Evolutionary conservation across 1,140 invertebrate genomes (phyloP).

Genomic region (Samia ricini): DNA sequence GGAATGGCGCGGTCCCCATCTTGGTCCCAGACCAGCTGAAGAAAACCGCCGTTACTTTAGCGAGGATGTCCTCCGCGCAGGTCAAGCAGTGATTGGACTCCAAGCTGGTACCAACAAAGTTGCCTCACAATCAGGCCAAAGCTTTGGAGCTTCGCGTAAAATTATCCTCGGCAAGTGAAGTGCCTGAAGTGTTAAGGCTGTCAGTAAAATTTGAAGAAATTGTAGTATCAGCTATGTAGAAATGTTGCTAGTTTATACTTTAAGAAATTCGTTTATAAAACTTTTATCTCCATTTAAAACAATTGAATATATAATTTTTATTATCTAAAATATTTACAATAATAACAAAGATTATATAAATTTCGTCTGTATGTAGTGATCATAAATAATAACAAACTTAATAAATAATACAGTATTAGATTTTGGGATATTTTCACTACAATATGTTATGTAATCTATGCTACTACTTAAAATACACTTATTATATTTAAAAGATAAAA

Average conservation of each 20-base stretch:
- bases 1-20: slow-evolving; percentile 90
- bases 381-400: background rate
- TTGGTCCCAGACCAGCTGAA: slow-evolving; percentile 91
- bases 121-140: slow-evolving; percentile 92
- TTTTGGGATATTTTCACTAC: background rate
- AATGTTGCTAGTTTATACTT: background rate
- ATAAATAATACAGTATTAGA: background rate
- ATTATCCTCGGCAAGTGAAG: slow-evolving; percentile 89
- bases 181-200: slow-evolving; percentile 20
- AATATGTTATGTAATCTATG: background rate
- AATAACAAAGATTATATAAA: background rate
- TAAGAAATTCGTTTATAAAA: background rate
- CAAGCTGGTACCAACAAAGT: slow-evolving; percentile 96
- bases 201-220: slow-evolving; percentile 17
- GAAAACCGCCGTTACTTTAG: slow-evolving; percentile 93
- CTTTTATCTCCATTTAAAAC: background rate
- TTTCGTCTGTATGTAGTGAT: background rate
- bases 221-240: slow-evolving; percentile 1
- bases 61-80: slow-evolving; percentile 91
- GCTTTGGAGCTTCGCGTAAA: slow-evolving; percentile 92
- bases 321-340: background rate
- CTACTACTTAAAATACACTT: background rate
- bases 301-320: background rate
- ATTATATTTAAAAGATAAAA: background rate
- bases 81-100: slow-evolving; percentile 91